Base-by-base conservation (phyloP, 2,797 vertebrate species). In the Hemitrygon akajei region DNA sequence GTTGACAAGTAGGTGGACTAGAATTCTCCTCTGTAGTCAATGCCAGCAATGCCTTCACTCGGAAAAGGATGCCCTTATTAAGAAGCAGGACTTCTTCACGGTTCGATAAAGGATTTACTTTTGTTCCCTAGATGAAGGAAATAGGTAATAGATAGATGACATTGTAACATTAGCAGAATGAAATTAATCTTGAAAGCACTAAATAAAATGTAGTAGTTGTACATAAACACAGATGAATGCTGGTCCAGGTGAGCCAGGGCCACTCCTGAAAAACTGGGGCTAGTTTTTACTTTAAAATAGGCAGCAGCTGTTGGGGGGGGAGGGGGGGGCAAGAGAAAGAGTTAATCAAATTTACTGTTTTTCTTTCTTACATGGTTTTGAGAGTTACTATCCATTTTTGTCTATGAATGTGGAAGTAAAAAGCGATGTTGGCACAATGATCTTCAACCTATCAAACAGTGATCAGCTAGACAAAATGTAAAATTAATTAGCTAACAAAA, bases 31-130 rank as follows among this genome's bases (percentile, higher is more conserved):
- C 76, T 30, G 5, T 0, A 7, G 27, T 3, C 20, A 47, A 47
- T 47, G 47, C 2, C 47, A 18, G 11, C 14, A 92, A 71, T 0
- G 79, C 20, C 30, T n/a, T 56, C 37, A 93, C 91, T 76, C 40
- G 30, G 93, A 97, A 95, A 89, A 86, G 91, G 92, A 96, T 94
- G 93, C 94, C 95, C 95, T 95, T 94, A 27, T 63, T 69, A 81
- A 93, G 63, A 22, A 22, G 4, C 91, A 93, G 11, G 37, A 58
- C 5, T 76, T 93, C 91, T 20, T 40, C 25, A 75, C 91, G 91
- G 20, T 25, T 30, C 71, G 12, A 7, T 56, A 0, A 0, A 0
- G 40, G 25, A 30, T 76, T 93, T 56, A 16, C 76, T 76, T 93
- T 76, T 56, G 1, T 76, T n/a, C 30, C 11, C 91, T 93, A 76